These are phyloP conservation scores for Pomatorhinus ruficollis DNA, from an alignment of 2,113 vertebrate species.

Conservation along the genomic window DNA sequence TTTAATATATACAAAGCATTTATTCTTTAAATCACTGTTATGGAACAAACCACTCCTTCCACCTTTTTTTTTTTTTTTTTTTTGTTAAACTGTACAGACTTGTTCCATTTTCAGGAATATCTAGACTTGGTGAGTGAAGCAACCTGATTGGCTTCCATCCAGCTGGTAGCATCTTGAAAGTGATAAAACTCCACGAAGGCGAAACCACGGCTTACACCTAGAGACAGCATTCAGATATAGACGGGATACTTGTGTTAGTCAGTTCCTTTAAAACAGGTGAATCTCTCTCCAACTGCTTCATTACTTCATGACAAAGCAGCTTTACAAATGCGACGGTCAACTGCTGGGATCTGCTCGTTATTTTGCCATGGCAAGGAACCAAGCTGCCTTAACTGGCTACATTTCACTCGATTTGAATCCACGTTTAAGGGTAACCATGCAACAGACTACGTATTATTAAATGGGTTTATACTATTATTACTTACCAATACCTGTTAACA, in stretches of 20 bases:
- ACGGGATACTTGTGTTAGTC: constrained; percentile 99
- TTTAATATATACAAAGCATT: constrained; percentile 86
- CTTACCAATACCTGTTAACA: constrained; percentile 78
- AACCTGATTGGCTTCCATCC: constrained; percentile 99
- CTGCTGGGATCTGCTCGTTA: constrained; percentile 82
- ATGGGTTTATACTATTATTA: constrained; percentile 70
- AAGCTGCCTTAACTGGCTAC: constrained; percentile 77
- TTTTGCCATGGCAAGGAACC: constrained; percentile 97
- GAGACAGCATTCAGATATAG: constrained; percentile 99
- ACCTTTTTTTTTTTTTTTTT: constrained; percentile 66
- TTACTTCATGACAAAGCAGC: constrained; percentile 90
- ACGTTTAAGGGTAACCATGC: constrained; percentile 82
- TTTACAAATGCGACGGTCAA: constrained; percentile 86
- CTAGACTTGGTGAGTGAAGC: constrained; percentile 99
- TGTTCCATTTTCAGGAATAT: constrained; percentile 88
- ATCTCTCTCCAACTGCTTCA: constrained; percentile 99
- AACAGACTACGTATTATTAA: constrained; percentile 74
- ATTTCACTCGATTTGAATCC: constrained; percentile 69
- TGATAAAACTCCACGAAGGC: constrained; percentile 99
- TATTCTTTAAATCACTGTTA: constrained; percentile 68
- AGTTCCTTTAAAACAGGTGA: constrained; percentile 98
- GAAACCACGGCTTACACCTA: constrained; percentile 99
- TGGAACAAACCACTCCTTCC: constrained; percentile 81
- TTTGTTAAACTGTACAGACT: constrained; percentile 83
- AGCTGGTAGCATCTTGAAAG: constrained; percentile 99